Base-by-base conservation (phyloP, 2,888 invertebrate species). In the Sarcophaga caerulescens region DNA sequence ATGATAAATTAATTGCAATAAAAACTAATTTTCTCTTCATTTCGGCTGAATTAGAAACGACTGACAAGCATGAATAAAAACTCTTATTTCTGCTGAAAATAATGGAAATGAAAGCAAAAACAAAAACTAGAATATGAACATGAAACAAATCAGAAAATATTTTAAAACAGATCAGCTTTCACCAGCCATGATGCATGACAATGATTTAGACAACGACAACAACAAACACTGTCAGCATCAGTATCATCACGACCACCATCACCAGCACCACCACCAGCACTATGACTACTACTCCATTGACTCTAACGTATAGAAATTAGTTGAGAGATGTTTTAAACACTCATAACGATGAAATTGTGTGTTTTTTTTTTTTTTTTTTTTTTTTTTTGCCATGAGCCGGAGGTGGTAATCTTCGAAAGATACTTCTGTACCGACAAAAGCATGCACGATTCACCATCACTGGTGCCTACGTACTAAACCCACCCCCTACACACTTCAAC, bases 1-100 rank as follows among this genome's bases (percentile, higher is more conserved):
- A 66, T 80, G 65, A 71, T 75, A 75, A 84, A 84, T 75, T 75
- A 76, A 47, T 59, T 65, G 59, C 75, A 79, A 76, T 75, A 57
- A 70, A 60, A 57, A 62, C 60, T 44, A 78, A 70, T 44, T 79
- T 79, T 65, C 35, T 79, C n/a, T 79, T 63, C 35, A 78, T 47
- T 68, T 21, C 25, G 25, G 21, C 6, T 57, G 19, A 76, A 59
- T 57, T 35, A 35, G 17, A 52, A 63, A 47, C 47, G 14, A 19
- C 63, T 52, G n/a, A 12, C 14, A 6, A 44, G 11, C 12, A 5
- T 14, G 57, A 66, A 44, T 4, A 12, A 76, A 66, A 73, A 60
- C 60, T n/a, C 5, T 47, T 68, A 44, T 52, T 52, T 25, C 4
- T 12, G 5, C 1, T 52, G 25, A 70, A n/a, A 4, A 57, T 21